Evolutionary conservation across 2,113 vertebrate species (phyloP).

Genomic region (Tapirus terrestris): DNA sequence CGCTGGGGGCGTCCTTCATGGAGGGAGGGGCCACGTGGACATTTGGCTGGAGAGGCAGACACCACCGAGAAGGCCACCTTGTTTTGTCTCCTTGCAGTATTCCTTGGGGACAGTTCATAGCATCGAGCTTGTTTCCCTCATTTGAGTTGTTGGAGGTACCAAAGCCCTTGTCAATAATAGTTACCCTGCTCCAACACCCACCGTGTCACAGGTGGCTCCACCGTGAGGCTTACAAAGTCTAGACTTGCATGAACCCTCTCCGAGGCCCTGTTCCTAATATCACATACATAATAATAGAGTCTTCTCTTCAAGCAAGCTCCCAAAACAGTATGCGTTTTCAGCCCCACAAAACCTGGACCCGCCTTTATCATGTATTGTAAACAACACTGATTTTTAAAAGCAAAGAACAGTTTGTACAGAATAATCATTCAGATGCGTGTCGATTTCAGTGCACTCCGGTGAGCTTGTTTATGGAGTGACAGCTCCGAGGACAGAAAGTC

Average conservation of each 20-base stretch:
- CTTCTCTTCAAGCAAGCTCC: neutral
- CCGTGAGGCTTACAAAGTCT: fast-evolving
- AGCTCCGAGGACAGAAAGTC: neutral
- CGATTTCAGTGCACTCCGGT: fast-evolving
- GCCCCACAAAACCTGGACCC: neutral
- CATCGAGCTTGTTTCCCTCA: fast-evolving
- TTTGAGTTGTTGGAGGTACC: neutral
- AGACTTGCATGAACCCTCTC: neutral
- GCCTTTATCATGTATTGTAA: fast-evolving
- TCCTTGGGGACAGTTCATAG: fast-evolving
- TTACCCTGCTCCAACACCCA: neutral
- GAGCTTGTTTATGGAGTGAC: neutral
- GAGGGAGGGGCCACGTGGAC: neutral
- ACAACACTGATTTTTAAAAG: neutral
- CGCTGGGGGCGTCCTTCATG: fast-evolving
- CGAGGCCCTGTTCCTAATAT: neutral
- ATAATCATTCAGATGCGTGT: fast-evolving
- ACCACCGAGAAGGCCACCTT: neutral
- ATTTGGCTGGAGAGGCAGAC: fast-evolving
- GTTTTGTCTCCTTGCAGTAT: fast-evolving
- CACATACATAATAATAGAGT: fast-evolving
- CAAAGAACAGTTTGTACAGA: no score
- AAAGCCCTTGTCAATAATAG: fast-evolving
- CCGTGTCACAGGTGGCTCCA: fast-evolving
- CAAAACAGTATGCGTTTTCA: no score